phyloP scores from a whole-genome alignment of 2,113 vertebrate species.

The Pseudonaja textilis region DNA sequence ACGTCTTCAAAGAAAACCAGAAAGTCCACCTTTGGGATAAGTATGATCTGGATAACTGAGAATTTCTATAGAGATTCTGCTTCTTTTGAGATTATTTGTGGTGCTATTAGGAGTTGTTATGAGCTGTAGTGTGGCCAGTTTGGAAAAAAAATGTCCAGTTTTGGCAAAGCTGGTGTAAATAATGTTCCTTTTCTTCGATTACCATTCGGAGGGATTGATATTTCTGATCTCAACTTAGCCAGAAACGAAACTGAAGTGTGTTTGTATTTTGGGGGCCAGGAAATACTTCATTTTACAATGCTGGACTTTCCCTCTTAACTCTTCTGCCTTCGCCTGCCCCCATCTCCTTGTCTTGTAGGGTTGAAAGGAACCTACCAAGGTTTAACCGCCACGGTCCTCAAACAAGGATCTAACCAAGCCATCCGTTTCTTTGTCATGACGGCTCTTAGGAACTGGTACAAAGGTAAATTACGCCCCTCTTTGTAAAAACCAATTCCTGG shows the following conservation, averaged over 20 bases:
- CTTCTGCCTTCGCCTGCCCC: too few species aligned
- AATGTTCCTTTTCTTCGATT: neutral
- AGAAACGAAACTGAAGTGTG: neutral
- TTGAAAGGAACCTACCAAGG: constrained; percentile 92
- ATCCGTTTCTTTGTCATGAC: constrained; percentile 97
- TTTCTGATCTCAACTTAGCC: neutral
- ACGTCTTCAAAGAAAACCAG: too few species aligned
- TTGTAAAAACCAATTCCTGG: neutral
- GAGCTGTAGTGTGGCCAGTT: neutral
- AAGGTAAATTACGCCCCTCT: constrained; percentile 68
- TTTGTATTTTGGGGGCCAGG: neutral
- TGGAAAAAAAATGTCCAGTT: neutral
- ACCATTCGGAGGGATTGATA: neutral
- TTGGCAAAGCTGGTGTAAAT: neutral
- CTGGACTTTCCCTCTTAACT: neutral
- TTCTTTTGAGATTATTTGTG: neutral
- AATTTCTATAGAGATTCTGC: neutral
- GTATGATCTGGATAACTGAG: too few species aligned
- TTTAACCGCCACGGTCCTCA: constrained; percentile 88
- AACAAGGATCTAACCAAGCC: constrained; percentile 96
- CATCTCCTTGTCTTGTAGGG: constrained; percentile 66
- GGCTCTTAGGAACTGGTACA: constrained; percentile 93
- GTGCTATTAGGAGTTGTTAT: neutral
- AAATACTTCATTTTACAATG: neutral
- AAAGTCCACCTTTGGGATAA: too few species aligned